phyloP scores from a whole-genome alignment of 1,140 invertebrate species.

The Drosophila willistoni region DNA sequence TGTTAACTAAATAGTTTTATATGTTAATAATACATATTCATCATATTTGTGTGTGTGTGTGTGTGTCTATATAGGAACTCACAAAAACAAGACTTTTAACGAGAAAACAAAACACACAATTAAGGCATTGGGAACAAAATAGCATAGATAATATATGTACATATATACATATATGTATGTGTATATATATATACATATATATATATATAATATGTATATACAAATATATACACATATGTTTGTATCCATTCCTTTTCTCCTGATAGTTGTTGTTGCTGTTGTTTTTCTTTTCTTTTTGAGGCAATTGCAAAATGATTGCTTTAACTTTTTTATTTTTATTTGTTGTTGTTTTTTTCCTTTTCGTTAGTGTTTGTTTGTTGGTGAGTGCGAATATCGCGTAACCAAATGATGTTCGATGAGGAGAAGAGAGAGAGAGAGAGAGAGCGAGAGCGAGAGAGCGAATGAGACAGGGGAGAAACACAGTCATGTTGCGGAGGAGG shows the following conservation, averaged over 20 bases:
- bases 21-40: too few species aligned
- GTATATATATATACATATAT: not conserved
- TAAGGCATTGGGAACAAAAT: conserved; percentile 5
- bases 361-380: not conserved
- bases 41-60: too few species aligned
- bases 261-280: not conserved
- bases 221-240: too few species aligned
- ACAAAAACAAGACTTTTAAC: not conserved
- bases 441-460: not conserved
- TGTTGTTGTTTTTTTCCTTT: conserved; percentile 22
- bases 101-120: not conserved
- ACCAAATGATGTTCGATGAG: conserved; percentile 10
- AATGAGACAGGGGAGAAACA: too few species aligned
- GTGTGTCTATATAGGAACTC: too few species aligned
- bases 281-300: conserved; percentile 12
- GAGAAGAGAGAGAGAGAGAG: not conserved
- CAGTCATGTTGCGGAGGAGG: not conserved
- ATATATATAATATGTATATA: too few species aligned
- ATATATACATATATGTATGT: not conserved
- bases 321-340: conserved; percentile 27
- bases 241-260: not conserved
- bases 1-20: too few species aligned
- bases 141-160: not conserved
- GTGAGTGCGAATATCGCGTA: conserved; percentile 9
- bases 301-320: conserved; percentile 17